Base-by-base conservation (phyloP, 2,888 invertebrate species). In the Drosophila demipolita region DNA sequence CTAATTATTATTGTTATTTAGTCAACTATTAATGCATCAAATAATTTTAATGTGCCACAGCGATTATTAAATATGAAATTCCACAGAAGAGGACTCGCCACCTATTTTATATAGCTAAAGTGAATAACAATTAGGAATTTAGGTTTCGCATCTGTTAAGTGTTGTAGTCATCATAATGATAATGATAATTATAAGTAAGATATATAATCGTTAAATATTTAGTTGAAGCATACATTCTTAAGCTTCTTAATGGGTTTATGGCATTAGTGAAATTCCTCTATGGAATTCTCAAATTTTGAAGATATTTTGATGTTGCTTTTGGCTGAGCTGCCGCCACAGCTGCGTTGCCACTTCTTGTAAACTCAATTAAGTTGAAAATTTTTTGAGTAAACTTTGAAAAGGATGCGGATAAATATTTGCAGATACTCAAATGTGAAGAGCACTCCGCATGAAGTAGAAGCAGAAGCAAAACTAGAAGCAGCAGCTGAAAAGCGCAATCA, bases 361-460 rank as follows among this genome's bases (percentile, higher is more conserved):
- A 80, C 78, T 82, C 86, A 89, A 87, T 87, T 89, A 89, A 80
- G 65, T 80, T 70, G 67, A 58, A 23, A 68, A 52, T 64, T 70
- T 66, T 60, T 60, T 38, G 38, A 64, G 67, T 57, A 53, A 75
- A 84, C 70, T 72, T 73, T 74, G 53, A 38, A 82, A 84, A 71
- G 72, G 78, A 77, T 78, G 80, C 74, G 67, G 58, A 65, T 74
- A 89, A 82, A 85, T 89, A 87, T 89, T 82, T 89, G 75, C 77
- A 73, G 66, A 75, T 74, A 60, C 89, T 87, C 59, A 45, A 73
- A 66, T 54, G 52, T 50, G 63, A 48, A 73, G 69, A 54, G 49
- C 61, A 62, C 66, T 66, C 15, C 15, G 26, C 57, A 9, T 15
- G 26, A 38, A 42, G 40, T 1, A 29, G 29, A 8, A 9, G 26